Evolutionary conservation across 2,113 vertebrate genomes (phyloP).

Genomic region (Burhinus bistriatus): DNA sequence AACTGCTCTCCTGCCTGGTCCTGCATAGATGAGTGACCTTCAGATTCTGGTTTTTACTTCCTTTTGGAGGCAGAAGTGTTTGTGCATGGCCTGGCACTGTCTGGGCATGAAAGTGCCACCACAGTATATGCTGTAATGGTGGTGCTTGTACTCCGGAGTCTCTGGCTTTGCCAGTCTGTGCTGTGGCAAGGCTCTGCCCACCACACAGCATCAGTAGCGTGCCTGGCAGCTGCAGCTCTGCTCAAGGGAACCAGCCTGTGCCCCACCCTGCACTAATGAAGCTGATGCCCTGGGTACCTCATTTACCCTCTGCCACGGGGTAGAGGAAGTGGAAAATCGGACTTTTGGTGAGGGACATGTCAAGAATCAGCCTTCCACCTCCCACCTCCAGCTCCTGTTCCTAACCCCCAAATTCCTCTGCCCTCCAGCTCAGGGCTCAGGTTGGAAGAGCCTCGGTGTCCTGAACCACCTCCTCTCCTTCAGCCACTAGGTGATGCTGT

Average conservation of each 20-base stretch:
- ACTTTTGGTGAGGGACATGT: neutral
- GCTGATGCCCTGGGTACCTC: neutral
- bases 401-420: neutral
- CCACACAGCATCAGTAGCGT: neutral
- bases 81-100: neutral
- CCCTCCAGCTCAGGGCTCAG: neutral
- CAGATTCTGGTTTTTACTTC: neutral
- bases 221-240: neutral
- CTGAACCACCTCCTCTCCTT: neutral
- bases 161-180: neutral
- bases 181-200: neutral
- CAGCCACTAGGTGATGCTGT: conserved; percentile 44
- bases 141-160: neutral
- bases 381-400: neutral
- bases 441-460: neutral
- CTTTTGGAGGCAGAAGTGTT: neutral
- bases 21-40: neutral
- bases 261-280: neutral
- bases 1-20: neutral
- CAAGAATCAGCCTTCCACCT: neutral
- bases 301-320: neutral
- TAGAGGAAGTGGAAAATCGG: neutral
- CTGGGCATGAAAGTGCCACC: neutral
- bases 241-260: neutral
- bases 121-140: neutral